A percentile compares a stretch with the other conserved stretches of the same genome.
Evolutionary conservation across 2,797 vertebrate species (phyloP).

Genomic region (Hydrophis major): DNA sequence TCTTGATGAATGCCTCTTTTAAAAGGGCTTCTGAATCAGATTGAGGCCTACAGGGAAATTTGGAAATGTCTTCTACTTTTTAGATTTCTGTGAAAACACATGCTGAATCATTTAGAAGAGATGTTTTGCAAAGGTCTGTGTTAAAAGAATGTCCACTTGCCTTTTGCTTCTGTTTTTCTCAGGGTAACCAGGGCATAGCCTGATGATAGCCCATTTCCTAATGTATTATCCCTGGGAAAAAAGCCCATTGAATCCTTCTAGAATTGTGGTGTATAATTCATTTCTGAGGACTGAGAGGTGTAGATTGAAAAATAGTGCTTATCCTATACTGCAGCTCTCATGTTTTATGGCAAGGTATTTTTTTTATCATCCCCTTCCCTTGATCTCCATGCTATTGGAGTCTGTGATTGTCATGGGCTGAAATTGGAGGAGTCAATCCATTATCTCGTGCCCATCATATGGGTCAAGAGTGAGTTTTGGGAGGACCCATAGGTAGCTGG

Average conservation of each 20-base stretch:
- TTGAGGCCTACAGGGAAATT: neutral
- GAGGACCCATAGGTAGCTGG: neutral
- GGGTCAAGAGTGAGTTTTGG: neutral
- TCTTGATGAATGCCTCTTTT: neutral
- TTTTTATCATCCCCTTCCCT: neutral
- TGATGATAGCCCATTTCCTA: neutral
- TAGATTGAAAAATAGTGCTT: neutral
- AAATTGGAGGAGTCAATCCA: neutral
- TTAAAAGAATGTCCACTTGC: neutral
- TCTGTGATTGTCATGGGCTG: neutral
- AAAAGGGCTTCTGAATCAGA: neutral
- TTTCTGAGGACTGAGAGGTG: neutral
- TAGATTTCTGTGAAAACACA: neutral
- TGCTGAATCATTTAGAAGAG: neutral
- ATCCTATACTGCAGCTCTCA: neutral
- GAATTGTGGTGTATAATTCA: neutral
- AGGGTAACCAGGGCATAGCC: neutral
- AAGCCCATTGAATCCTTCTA: neutral
- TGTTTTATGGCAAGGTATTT: neutral
- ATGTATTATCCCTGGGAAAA: neutral
- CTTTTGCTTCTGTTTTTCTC: neutral
- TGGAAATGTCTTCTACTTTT: neutral
- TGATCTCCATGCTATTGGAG: neutral
- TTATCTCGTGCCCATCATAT: neutral
- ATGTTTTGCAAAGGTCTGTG: neutral